Evolutionary conservation across 2,888 invertebrate species (phyloP), one percentile per base, ranked within the genome.

Genomic region (Iselma pallidipennis): DNA sequence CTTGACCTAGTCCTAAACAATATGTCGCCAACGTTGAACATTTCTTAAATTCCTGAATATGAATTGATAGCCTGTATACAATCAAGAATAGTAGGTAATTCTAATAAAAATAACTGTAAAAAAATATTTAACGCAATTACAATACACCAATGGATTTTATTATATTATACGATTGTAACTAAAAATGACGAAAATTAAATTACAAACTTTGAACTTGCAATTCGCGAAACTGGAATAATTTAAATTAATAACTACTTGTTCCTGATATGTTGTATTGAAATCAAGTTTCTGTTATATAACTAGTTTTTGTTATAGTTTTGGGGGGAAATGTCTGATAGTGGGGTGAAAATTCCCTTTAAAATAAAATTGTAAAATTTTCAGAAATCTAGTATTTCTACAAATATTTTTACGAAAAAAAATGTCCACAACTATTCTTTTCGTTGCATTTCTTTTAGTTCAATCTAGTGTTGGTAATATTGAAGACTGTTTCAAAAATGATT

Each of bases 401-500:
- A 37, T n/a, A n/a, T n/a, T n/a, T n/a, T n/a, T n/a, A n/a, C n/a
- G n/a, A n/a, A 29, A 29, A 21, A 45, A 19, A 21, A 45, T 45
- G 45, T 19, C 45, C 10, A 2, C 7, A 4, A 10, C n/a, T n/a
- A n/a, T 2, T 14, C 14, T 45, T 4, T 3, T 45, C 21, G 12
- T 45, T 21, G 12, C 10, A 2, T 7, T 45, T 10, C 4, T 45
- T 12, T 7, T 45, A 21, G 16, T 45, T 21, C 4, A 45, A 45
- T 21, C 45, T 10, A 45, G 19, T 45, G 19, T 9, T 10, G 45
- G 45, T 21, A 21, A 16, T 19, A 12, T 45, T 45, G 45, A 45
- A 0, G 9, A 4, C 10, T 88, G 88, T 74, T 80, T 87, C 66
- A 81, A 84, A 69, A 83, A 84, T 75, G 88, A 88, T 81, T 87